These are phyloP conservation scores for Lonchura striata DNA, from an alignment of 2,113 vertebrate genomes.

Conservation along the genomic window DNA sequence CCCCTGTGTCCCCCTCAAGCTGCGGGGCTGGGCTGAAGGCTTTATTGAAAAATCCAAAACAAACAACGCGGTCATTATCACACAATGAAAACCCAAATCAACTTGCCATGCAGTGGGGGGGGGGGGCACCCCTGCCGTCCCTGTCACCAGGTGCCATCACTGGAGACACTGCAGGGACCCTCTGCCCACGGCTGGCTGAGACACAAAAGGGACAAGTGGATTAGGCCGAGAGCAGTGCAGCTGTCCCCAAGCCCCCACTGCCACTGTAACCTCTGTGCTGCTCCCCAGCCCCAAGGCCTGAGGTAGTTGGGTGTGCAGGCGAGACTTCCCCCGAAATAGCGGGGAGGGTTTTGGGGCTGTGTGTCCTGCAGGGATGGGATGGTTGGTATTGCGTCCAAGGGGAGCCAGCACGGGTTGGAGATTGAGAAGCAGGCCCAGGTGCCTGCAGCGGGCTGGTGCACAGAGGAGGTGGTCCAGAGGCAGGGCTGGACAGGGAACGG, in stretches of 20 bases:
- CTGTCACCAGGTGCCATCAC: background rate
- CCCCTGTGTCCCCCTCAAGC: background rate
- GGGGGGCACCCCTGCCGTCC: background rate
- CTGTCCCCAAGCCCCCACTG: background rate
- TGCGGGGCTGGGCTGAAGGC: constrained; percentile 49
- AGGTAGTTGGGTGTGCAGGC: constrained; percentile 72
- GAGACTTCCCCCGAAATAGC: background rate
- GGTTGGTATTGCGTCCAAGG: background rate
- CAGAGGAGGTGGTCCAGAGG: rapidly evolving
- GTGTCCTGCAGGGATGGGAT: background rate
- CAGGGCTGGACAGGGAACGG: background rate
- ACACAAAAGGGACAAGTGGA: background rate
- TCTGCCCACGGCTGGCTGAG: background rate
- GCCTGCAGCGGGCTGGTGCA: background rate
- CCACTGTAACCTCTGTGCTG: background rate
- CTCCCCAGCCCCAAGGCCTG: constrained; percentile 60
- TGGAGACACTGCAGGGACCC: rapidly evolving
- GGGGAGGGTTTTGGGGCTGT: background rate
- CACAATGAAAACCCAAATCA: constrained; percentile 56
- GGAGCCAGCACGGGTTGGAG: background rate
- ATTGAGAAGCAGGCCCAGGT: background rate
- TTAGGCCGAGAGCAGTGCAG: background rate
- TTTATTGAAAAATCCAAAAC: constrained; percentile 80
- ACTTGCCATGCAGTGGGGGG: background rate
- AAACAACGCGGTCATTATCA: constrained; percentile 34